A percentile compares a stretch with the other conserved stretches of the same genome.
phyloP scores from a whole-genome alignment of 2,888 invertebrate species.

The Sphecodes monilicornis region DNA sequence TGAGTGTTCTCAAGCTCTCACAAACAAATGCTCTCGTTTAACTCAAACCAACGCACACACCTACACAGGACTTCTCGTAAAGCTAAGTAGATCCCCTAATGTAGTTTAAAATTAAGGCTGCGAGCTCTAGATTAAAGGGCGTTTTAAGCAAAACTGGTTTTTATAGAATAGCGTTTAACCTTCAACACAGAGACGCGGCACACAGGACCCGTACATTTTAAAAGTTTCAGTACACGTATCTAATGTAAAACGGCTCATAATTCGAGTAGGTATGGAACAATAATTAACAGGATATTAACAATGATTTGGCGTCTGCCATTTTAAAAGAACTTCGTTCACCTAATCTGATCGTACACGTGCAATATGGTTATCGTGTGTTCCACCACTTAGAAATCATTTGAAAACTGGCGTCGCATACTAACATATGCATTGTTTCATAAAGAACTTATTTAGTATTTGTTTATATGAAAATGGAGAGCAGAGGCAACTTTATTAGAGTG shows the following conservation, averaged over 20 bases:
- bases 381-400: background rate
- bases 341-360: background rate
- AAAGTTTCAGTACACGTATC: background rate
- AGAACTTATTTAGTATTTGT: no score
- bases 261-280: background rate
- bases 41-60: background rate
- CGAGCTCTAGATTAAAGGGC: background rate
- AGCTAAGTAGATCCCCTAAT: constrained; percentile 16
- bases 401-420: no score
- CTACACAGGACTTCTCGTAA: background rate
- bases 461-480: no score
- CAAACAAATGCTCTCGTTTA: constrained; percentile 15
- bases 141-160: constrained; percentile 33
- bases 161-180: constrained; percentile 21
- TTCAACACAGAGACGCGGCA: background rate
- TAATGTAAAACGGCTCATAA: no score
- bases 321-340: background rate
- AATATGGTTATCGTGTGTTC: background rate
- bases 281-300: background rate
- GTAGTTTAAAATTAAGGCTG: constrained; percentile 28
- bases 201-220: background rate
- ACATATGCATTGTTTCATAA: no score
- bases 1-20: background rate
- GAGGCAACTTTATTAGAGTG: no score
- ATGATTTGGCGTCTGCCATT: background rate